Evolutionary conservation across 1,140 invertebrate genomes (phyloP).

Genomic region (Megalopta genalis): DNA sequence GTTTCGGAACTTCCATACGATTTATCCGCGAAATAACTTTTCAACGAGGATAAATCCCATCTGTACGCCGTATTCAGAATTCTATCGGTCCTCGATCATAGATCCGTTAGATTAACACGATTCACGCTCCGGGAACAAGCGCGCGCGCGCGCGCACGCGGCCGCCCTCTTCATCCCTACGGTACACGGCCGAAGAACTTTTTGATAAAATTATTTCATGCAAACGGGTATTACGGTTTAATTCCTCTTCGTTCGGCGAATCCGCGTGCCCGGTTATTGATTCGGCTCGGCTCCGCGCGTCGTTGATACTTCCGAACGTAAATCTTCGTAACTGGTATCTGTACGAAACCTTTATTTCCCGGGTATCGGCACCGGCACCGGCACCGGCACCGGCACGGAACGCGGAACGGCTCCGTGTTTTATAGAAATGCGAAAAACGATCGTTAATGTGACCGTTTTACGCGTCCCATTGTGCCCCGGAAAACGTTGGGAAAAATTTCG

Average conservation of each 20-base stretch:
- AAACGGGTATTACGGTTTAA: conserved; percentile 20
- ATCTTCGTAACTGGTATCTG: neutral
- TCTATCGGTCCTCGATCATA: neutral
- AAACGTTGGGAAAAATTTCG: no score
- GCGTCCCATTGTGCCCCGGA: no score
- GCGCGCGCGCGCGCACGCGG: no score
- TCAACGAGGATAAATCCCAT: neutral
- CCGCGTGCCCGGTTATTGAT: neutral
- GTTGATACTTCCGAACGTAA: neutral
- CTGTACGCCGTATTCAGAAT: neutral
- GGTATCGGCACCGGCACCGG: neutral
- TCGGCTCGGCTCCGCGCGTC: neutral
- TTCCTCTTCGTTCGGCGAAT: conserved; percentile 23
- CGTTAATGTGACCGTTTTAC: no score
- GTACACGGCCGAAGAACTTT: neutral
- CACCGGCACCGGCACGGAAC: no score
- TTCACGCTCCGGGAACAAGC: neutral
- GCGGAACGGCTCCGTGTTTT: no score
- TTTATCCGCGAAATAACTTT: neutral
- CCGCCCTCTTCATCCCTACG: no score
- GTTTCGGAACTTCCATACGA: neutral
- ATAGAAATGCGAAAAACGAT: neutral
- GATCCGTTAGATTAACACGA: neutral
- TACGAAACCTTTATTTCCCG: neutral
- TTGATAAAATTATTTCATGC: neutral